Evolutionary conservation across 2,888 invertebrate species (phyloP), one percentile per base, ranked within the genome.

Genomic region (Drosophila mercatorum): DNA sequence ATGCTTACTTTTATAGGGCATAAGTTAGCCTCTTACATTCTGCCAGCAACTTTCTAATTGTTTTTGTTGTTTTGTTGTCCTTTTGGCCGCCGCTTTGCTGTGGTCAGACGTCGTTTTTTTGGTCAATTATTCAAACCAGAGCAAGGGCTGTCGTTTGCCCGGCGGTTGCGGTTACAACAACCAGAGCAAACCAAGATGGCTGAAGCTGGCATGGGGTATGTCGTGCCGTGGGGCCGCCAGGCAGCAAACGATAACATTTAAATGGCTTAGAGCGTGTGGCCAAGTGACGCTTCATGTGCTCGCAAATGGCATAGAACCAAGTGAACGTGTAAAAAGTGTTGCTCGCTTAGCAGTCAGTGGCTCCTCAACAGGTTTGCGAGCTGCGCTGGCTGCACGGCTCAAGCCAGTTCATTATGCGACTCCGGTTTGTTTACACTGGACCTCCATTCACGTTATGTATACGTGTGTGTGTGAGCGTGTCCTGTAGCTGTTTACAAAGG

Each of bases 61-160:
- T 69, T 22, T 22, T 22, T 65, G 58, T 49, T 70, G 49, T 36
- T 59, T 60, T 75, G 58, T 62, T 71, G 63, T 53, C 58, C 64
- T 68, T 81, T 76, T 68, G 70, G 66, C 34, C 62, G 75, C 62
- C 77, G 74, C 72, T 79, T 82, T 77, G 66, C 68, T 82, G 83
- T 68, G 80, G 83, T 75, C 64, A 66, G 57, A 12, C 55, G 53
- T 41, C 62, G 60, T 52, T 74, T 78, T 80, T 83, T 80, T 86
- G 83, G 83, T 85, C 75, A 88, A 85, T 85, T 85, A 88, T 85
- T 83, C 68, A 85, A 83, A 75, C 83, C 77, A 44, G 75, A 68
- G 38, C 62, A 53, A 75, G 65, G 63, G 75, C 74, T 69, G 76
- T 53, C 44, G 63, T 41, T 28, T 41, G 67, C 61, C 56, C 26